Conservation (phyloP, 2,113 vertebrate genomes). For the Sialia sialis region DNA sequence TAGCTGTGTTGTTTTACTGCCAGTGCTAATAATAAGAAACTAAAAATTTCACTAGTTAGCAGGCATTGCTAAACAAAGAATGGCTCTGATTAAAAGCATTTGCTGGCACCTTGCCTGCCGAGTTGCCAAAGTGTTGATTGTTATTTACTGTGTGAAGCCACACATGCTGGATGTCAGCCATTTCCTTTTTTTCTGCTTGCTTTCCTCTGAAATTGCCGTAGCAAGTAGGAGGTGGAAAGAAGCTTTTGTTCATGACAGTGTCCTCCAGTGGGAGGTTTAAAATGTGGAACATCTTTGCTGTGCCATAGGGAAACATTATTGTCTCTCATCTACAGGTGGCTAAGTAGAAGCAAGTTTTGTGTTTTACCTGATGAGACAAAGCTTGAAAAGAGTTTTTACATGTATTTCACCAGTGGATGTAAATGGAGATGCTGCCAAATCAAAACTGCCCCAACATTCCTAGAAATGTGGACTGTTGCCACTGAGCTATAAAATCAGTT, state of each 20-base stretch:
- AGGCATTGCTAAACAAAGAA: not conserved
- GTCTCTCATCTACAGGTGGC: not conserved
- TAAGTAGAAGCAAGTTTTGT: not conserved
- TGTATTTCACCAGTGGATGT: not conserved
- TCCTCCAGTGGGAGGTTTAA: not conserved
- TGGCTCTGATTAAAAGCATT: not conserved
- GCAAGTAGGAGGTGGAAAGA: not conserved
- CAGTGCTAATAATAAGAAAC: not conserved
- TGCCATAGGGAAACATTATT: not conserved
- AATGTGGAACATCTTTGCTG: not conserved
- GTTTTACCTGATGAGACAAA: not conserved
- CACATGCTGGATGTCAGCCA: not conserved
- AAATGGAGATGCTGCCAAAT: not conserved
- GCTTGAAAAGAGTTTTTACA: not conserved
- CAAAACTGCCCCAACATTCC: not conserved
- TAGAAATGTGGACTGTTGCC: not conserved
- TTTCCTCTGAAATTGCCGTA: not conserved
- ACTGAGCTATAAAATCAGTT: not conserved
- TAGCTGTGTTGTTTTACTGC: not conserved
- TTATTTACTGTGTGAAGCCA: conserved; percentile 44
- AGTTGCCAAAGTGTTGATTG: not conserved
- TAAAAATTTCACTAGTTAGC: not conserved
- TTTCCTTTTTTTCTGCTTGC: not conserved
- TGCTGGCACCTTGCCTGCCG: not conserved
- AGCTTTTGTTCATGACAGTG: not conserved